These are phyloP conservation scores for Philotrypesis tridentata DNA, from an alignment of 1,140 invertebrate genomes.

Conservation along the genomic window DNA sequence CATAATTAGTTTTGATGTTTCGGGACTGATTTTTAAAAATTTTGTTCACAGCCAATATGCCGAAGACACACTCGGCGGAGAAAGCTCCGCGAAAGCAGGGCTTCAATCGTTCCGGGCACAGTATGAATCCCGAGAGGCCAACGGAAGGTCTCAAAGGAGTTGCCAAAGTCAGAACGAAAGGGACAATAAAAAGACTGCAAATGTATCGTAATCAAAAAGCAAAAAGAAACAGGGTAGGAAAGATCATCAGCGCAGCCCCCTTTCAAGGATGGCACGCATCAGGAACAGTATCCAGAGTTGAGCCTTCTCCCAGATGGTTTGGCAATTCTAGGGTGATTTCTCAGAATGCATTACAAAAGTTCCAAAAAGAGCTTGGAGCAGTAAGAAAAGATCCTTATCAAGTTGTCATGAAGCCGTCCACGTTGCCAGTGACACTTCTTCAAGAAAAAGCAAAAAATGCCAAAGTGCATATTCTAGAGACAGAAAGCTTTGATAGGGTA, in stretches of 20 bases:
- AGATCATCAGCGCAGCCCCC: slow-evolving; percentile 95
- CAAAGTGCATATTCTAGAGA: slow-evolving; percentile 95
- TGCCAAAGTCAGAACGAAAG: slow-evolving; percentile 88
- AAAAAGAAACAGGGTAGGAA: slow-evolving; percentile 91
- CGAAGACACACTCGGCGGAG: slow-evolving; percentile 80
- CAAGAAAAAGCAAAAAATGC: slow-evolving; percentile 94
- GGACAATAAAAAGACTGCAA: slow-evolving; percentile 95
- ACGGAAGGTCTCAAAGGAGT: slow-evolving; percentile 88
- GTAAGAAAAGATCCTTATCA: slow-evolving; percentile 97
- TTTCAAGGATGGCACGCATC: slow-evolving; percentile 93
- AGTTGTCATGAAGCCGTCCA: slow-evolving; percentile 97
- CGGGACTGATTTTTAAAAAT: too few species aligned
- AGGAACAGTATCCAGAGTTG: slow-evolving; percentile 93
- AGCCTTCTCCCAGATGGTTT: slow-evolving; percentile 99
- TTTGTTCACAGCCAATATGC: slow-evolving; percentile 74
- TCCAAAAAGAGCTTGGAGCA: slow-evolving; percentile 96
- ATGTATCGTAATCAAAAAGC: slow-evolving; percentile 99
- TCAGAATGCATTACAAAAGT: slow-evolving; percentile 96
- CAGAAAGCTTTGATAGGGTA: slow-evolving; percentile 93
- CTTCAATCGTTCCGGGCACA: slow-evolving; percentile 86
- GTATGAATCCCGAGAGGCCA: slow-evolving; percentile 90
- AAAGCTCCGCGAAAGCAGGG: slow-evolving; percentile 84
- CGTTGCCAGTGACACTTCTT: slow-evolving; percentile 93
- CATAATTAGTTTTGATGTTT: too few species aligned
- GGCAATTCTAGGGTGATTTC: slow-evolving; percentile 94